These are phyloP conservation scores for Myrmecophaga tridactyla DNA, from an alignment of 2,113 vertebrate species.

Conservation along the genomic window DNA sequence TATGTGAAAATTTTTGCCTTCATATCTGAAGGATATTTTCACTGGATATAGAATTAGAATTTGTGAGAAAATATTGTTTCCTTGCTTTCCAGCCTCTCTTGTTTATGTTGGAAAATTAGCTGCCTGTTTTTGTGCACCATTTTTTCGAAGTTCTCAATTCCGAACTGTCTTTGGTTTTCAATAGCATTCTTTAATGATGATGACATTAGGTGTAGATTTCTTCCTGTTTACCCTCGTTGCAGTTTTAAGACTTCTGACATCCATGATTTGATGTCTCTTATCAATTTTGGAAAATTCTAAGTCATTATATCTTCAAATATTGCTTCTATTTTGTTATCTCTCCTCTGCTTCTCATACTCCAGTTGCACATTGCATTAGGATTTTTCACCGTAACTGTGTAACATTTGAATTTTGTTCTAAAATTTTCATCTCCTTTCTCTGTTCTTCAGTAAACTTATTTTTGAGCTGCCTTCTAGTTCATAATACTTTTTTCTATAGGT, in stretches of 20 bases:
- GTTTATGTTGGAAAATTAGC: background rate
- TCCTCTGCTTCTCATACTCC: background rate
- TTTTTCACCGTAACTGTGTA: background rate
- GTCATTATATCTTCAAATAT: background rate
- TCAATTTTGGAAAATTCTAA: background rate
- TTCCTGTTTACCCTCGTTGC: background rate
- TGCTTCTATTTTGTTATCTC: background rate
- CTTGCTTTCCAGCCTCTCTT: background rate
- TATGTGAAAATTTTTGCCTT: background rate
- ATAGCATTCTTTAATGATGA: background rate
- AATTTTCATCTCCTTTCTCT: background rate
- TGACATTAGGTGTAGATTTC: background rate
- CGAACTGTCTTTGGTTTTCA: background rate
- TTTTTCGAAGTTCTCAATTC: background rate
- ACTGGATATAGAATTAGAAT: background rate
- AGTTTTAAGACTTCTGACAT: background rate
- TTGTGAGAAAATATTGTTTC: background rate
- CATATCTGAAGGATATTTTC: background rate
- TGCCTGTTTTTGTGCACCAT: background rate
- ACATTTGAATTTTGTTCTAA: background rate
- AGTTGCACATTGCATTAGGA: background rate
- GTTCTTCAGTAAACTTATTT: background rate
- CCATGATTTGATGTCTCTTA: background rate
- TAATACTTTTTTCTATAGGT: background rate
- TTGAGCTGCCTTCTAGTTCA: background rate